Base-by-base conservation (phyloP, 37 sponge, comb jelly and placozoan species). In the Spongia lamella region DNA sequence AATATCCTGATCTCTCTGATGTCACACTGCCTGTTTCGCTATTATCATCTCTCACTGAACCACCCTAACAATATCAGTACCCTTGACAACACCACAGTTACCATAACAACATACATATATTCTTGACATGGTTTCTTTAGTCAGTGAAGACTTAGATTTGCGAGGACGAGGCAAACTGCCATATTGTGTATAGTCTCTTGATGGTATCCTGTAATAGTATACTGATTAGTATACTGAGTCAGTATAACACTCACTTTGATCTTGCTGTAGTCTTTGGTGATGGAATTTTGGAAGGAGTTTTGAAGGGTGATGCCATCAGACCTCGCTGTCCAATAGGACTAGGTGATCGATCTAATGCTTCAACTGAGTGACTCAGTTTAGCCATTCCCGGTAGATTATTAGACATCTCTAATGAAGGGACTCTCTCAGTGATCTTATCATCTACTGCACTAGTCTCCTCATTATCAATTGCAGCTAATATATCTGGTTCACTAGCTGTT, bases 21-120 rank as follows among this genome's bases (percentile, higher is more conserved):
- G 75, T 69, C n/a, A 90, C 83, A 77, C 86, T 85, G 19, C 61
- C 91, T 19, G 66, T 61, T 38, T 90, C 86, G 35, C 85, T 86
- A 55, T 85, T 83, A 30, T 90, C 91, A 38, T 90, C 75, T 36
- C 61, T 29, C 32, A 13, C 40, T 0, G 43, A 38, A 59, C 26
- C 79, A 34, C 68, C 68, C 68, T 75, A 64, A 2, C 53, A 17
- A 32, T 25, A 24, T 29, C 51, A 24, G n/a, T n/a, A 13, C 47
- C 5, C 9, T 43, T 43, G 9, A 5, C 31, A 63, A 32, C 22
- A 20, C 11, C 21, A 40, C 5, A 3, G 6, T 20, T 38, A 40
- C 30, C 5, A 21, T 21, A 13, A 21, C 19, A 4, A 73, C 86
- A 79, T 50, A 85, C 86, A 13, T 59, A 54, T 17, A 85, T 38